Conservation (phyloP, 2,888 invertebrate genomes). For the Lasioglossum villosulum region DNA sequence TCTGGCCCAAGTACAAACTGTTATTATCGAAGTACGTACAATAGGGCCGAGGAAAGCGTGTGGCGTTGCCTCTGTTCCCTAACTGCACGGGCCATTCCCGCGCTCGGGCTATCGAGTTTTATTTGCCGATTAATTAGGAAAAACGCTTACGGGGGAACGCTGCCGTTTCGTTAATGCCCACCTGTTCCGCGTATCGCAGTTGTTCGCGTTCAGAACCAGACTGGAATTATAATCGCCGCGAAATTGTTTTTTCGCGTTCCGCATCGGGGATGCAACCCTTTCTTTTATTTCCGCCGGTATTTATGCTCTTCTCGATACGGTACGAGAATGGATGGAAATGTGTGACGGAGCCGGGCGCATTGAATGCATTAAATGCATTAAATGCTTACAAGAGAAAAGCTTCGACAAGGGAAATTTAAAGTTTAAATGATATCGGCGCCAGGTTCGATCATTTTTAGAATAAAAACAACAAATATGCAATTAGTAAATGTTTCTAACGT, state of each 20-base stretch:
- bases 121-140: constrained; percentile 34
- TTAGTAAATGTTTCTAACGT: too few relatives aligned
- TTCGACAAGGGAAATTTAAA: not conserved
- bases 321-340: not conserved
- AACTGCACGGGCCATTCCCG: constrained; percentile 16
- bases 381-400: not conserved
- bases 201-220: constrained; percentile 35
- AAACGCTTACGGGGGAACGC: constrained; percentile 11
- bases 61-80: constrained; percentile 10
- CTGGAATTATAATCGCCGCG: constrained; percentile 50
- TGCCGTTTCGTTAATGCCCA: constrained; percentile 57
- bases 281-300: not conserved
- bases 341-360: not conserved
- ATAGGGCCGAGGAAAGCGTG: not conserved
- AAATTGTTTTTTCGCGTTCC: constrained; percentile 23
- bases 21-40: constrained; percentile 40
- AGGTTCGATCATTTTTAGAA: too few relatives aligned
- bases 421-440: too few relatives aligned
- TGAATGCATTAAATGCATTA: too few relatives aligned
- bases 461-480: too few relatives aligned
- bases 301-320: not conserved
- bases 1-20: constrained; percentile 34
- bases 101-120: constrained; percentile 27
- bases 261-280: not conserved
- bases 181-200: constrained; percentile 34